A percentile compares a stretch with the other conserved stretches of the same genome.
Evolutionary conservation across 2,797 vertebrate genomes (phyloP).

Genomic region (Pygocentrus nattereri): DNA sequence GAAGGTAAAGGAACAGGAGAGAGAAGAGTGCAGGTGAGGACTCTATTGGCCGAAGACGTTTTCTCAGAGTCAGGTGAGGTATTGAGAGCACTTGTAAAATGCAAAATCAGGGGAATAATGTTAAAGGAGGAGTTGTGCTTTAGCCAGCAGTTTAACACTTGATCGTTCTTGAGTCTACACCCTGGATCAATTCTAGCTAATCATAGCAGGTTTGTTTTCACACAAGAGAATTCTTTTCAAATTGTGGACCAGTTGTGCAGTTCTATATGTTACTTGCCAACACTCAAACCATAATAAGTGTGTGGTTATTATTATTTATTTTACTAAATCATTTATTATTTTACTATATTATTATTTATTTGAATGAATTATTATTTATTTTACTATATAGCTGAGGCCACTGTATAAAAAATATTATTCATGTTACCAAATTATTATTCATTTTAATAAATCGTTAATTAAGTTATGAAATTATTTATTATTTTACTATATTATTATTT

Average conservation of each 20-base stretch:
- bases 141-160: not conserved
- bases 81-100: not conserved
- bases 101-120: not conserved
- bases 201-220: no score
- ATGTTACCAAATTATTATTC: no score
- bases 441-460: no score
- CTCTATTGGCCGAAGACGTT: not conserved
- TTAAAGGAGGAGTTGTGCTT: not conserved
- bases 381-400: no score
- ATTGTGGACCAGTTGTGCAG: not conserved
- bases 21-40: conserved; percentile 21
- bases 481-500: no score
- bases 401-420: no score
- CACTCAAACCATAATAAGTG: not conserved
- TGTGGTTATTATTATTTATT: not conserved
- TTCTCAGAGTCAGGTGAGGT: not conserved
- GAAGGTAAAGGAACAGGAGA: conserved; percentile 38
- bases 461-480: no score
- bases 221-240: not conserved
- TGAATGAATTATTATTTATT: no score
- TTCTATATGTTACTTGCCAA: no score
- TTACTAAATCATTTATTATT: no score
- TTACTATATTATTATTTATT: no score
- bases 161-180: not conserved
- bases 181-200: not conserved